Conservation (phyloP, 2,113 vertebrate species). For the Takifugu bimaculatus region DNA sequence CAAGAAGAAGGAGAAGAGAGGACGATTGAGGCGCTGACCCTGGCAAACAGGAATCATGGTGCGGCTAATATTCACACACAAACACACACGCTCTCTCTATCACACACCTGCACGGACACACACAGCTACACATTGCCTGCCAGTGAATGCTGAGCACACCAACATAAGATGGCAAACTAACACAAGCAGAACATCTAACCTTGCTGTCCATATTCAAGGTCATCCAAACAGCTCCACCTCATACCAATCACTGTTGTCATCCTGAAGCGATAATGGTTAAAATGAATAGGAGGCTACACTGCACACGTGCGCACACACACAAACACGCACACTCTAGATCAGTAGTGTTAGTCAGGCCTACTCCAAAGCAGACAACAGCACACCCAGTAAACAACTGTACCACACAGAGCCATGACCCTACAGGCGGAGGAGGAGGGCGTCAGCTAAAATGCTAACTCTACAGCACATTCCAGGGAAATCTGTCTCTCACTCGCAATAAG, state of each 20-base stretch:
- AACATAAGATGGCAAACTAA: constrained; percentile 52
- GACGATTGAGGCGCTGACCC: neutral
- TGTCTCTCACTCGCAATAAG: constrained; percentile 44
- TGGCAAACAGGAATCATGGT: neutral
- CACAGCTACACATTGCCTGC: constrained; percentile 35
- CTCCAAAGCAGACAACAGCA: constrained; percentile 40
- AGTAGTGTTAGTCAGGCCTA: constrained; percentile 58
- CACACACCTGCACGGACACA: constrained; percentile 41
- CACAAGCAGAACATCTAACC: constrained; percentile 73
- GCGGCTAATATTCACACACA: constrained; percentile 34
- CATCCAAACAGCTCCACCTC: constrained; percentile 77
- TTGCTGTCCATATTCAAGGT: constrained; percentile 76
- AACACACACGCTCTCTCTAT: constrained; percentile 34
- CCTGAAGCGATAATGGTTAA: constrained; percentile 72
- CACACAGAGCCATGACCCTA: constrained; percentile 46
- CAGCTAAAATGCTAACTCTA: constrained; percentile 42
- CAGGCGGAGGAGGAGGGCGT: constrained; percentile 25
- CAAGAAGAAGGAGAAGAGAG: constrained; percentile 18
- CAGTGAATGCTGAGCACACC: constrained; percentile 49
- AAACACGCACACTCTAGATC: constrained; percentile 27
- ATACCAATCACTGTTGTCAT: constrained; percentile 73
- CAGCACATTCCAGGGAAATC: constrained; percentile 32
- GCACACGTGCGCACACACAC: constrained; percentile 20
- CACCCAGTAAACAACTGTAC: constrained; percentile 46
- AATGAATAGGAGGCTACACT: constrained; percentile 67